Percentiles rank a stretch among this genome's conserved stretches.
phyloP scores from a whole-genome alignment of 2,797 vertebrate species.

The Enteromius trimaculatus region DNA sequence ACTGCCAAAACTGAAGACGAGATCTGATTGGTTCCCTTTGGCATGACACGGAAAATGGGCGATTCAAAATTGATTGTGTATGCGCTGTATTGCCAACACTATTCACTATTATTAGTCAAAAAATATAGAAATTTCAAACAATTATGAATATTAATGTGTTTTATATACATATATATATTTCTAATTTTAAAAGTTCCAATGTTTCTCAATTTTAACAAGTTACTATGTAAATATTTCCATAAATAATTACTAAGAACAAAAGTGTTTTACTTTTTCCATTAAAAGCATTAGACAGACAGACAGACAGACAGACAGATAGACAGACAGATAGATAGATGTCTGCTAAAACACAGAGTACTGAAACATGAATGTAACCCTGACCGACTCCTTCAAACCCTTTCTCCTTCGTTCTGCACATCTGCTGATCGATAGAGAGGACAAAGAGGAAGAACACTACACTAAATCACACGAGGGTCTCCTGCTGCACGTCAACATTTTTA shows the following conservation, averaged over 20 bases:
- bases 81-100: background rate
- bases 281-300: background rate
- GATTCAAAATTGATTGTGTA: background rate
- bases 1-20: background rate
- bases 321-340: no score
- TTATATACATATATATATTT: background rate
- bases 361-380: constrained; percentile 19
- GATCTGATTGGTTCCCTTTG: constrained; percentile 10
- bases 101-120: background rate
- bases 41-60: background rate
- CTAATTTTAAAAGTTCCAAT: background rate
- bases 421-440: constrained; percentile 72
- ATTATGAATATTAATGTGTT: background rate
- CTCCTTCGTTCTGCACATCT: constrained; percentile 22
- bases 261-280: background rate
- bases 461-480: background rate
- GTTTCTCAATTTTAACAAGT: background rate
- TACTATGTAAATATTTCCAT: background rate
- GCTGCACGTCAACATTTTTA: background rate
- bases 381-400: background rate
- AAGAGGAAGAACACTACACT: constrained; percentile 38
- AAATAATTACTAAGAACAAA: background rate
- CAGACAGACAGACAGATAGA: no score
- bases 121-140: background rate
- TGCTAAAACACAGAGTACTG: background rate